Evolutionary conservation across 1,140 invertebrate species (phyloP), one percentile per base, ranked within the genome.

Genomic region (Nebria ingens): DNA sequence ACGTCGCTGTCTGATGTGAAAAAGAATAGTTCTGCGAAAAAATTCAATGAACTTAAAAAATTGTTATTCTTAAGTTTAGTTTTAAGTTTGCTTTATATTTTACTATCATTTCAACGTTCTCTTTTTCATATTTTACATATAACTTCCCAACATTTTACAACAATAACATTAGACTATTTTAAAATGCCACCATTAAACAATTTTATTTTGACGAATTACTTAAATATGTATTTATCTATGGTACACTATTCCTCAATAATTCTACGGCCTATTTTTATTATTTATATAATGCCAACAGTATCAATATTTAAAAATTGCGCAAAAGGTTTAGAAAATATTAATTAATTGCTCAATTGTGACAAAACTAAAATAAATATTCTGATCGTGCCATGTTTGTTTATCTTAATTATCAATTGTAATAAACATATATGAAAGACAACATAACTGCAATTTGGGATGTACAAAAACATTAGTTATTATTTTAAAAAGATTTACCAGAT

Each of bases 81-180:
- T 19, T 55, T 69, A 49, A 63, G 57, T 9, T 21, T 62, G 22
- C 25, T 62, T 9, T 67, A 63, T 56, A 38, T 64, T 21, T 11
- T 59, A 4, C 65, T 61, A 12, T 67, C 66, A 12, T 60, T 65
- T 55, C 68, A 66, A 56, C 56, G 65, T 53, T 59, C 64, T 51
- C 13, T 63, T 21, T 59, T 68, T 25, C 56, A 63, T 49, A 57
- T 65, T 9, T 53, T 62, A 19, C 59, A 65, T 49, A 58, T 61
- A 6, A 51, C 62, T 59, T 54, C 49, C 9, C 54, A 63, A 49
- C 21, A 54, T 38, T 56, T 61, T 29, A 29, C 21, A 21, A 52
- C 50, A 55, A 55, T 55, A 29, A 53, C 19, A 38, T 15, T 61
- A 50, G 56, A 59, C 20, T 61, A 52, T 54, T 67, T 63, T 53